Conservation (phyloP, 2,113 vertebrate genomes). For the Saimiri boliviensis region DNA sequence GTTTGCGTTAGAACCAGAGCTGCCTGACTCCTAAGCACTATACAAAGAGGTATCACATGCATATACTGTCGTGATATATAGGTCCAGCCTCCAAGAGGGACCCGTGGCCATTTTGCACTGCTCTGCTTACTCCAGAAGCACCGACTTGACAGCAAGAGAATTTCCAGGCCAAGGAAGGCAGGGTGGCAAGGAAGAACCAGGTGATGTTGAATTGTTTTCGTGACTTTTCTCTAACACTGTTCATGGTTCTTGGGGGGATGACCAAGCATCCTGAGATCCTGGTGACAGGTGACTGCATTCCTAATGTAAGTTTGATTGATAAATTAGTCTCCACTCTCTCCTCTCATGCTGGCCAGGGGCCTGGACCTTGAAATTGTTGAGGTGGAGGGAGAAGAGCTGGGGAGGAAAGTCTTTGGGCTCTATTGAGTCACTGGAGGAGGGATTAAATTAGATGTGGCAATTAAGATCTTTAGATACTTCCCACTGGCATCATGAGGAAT, state of each 20-base stretch:
- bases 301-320: background rate
- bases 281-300: background rate
- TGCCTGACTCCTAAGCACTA: background rate
- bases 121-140: background rate
- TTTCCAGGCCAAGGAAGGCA: background rate
- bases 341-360: background rate
- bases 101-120: background rate
- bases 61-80: accelerated
- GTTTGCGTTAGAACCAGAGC: background rate
- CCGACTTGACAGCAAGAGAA: background rate
- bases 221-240: background rate
- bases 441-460: background rate
- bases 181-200: background rate
- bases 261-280: background rate
- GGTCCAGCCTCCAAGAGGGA: background rate
- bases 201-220: background rate
- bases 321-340: background rate
- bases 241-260: no score
- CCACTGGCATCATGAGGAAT: background rate
- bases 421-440: background rate
- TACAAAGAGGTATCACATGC: background rate
- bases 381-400: accelerated
- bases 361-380: background rate
- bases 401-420: background rate
- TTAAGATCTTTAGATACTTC: background rate